A percentile compares a stretch with the other conserved stretches of the same genome.
phyloP scores from a whole-genome alignment of 2,888 invertebrate species.

The Nomada goodeniana region DNA sequence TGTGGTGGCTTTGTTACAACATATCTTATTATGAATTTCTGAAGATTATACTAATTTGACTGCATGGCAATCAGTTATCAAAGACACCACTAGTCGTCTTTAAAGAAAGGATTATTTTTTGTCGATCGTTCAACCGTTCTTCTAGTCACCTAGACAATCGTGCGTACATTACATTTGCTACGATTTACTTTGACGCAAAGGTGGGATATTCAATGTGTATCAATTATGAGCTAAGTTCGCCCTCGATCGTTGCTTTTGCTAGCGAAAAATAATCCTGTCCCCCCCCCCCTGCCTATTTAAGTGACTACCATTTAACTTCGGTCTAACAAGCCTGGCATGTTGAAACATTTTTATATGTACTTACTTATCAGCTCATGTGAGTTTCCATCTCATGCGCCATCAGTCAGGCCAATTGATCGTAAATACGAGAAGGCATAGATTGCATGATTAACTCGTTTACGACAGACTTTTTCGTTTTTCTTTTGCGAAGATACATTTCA shows the following conservation, averaged over 20 bases:
- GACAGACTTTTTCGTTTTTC: conserved; percentile 64
- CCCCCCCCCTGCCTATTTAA: conserved; percentile 43
- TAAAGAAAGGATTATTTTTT: conserved; percentile 73
- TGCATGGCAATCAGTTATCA: conserved; percentile 72
- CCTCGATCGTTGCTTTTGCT: conserved; percentile 19
- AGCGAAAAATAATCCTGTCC: conserved; percentile 70
- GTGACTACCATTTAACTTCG: conserved; percentile 60
- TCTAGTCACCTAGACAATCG: neutral
- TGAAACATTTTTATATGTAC: conserved; percentile 60
- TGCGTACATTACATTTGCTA: neutral
- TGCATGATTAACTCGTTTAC: conserved; percentile 76
- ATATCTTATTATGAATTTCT: conserved; percentile 61
- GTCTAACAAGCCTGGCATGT: conserved; percentile 70
- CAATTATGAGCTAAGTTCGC: neutral
- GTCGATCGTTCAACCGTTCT: conserved; percentile 21
- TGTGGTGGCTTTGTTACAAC: conserved; percentile 78
- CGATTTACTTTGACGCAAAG: conserved; percentile 8
- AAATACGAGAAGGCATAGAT: conserved; percentile 65
- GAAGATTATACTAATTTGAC: conserved; percentile 54
- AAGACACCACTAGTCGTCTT: conserved; percentile 66
- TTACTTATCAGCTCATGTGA: conserved; percentile 67
- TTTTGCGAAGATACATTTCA: conserved; percentile 80
- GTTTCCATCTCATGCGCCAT: conserved; percentile 62
- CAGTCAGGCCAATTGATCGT: conserved; percentile 64
- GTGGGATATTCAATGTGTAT: conserved; percentile 12